A percentile compares a stretch with the other conserved stretches of the same genome.
These are phyloP conservation scores for Hemibates koningsi DNA, from an alignment of 2,113 vertebrate genomes.

Conservation along the genomic window DNA sequence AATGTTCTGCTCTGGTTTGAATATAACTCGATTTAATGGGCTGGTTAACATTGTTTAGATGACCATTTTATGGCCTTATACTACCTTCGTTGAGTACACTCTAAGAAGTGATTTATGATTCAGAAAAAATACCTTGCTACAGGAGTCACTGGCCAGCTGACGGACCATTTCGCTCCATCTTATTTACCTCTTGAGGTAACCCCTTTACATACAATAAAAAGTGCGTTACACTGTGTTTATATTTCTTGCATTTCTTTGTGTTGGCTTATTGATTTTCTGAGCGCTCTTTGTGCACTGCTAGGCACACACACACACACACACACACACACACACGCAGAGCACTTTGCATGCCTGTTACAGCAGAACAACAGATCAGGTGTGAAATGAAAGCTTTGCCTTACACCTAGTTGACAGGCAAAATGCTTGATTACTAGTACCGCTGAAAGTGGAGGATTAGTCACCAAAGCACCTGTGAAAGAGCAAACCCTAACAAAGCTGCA, in stretches of 20 bases:
- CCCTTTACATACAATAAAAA: background rate
- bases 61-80: background rate
- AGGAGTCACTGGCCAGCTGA: background rate
- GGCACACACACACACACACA: background rate
- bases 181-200: background rate
- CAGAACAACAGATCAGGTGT: conserved; percentile 14
- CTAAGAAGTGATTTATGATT: background rate
- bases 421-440: background rate
- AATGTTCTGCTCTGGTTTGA: background rate
- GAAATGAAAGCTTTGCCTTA: conserved; percentile 39
- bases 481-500: background rate
- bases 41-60: background rate
- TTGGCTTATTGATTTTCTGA: conserved; percentile 15
- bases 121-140: background rate
- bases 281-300: background rate
- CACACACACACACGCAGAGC: background rate
- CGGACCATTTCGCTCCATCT: background rate
- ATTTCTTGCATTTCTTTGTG: background rate
- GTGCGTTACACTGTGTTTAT: background rate
- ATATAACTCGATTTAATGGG: background rate
- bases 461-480: background rate
- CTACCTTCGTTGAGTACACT: background rate
- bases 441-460: conserved; percentile 22
- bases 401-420: conserved; percentile 25
- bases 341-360: background rate